A percentile compares a stretch with the other conserved stretches of the same genome.
phyloP scores from a whole-genome alignment of 2,113 vertebrate genomes.

The Probosciger aterrimus region DNA sequence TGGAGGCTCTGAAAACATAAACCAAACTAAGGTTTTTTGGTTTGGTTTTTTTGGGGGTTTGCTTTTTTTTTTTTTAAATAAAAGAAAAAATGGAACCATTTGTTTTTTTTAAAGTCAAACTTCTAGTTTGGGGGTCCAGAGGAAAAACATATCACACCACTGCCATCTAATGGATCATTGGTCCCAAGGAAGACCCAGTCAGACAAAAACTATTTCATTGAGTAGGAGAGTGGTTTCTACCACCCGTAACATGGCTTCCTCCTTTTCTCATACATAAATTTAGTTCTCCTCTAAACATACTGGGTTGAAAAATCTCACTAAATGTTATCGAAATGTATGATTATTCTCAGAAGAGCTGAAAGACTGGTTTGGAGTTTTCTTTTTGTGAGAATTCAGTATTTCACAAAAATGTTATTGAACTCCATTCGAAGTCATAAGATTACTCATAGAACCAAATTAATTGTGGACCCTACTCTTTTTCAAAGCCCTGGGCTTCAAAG shows the following conservation, averaged over 20 bases:
- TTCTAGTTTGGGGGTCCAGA: not conserved
- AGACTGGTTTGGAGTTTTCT: not conserved
- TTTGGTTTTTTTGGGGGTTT: not conserved
- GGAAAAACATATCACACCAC: conserved; percentile 35
- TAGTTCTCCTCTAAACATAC: not conserved
- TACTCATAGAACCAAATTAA: not conserved
- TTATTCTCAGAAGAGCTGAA: not conserved
- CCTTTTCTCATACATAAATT: not conserved
- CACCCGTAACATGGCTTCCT: not conserved
- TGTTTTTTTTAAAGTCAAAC: not conserved
- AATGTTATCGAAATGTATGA: not conserved
- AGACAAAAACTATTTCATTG: not conserved
- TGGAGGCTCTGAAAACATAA: not conserved
- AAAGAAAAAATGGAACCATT: not conserved
- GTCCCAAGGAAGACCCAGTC: not conserved
- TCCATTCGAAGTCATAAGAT: not conserved
- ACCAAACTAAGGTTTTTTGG: not conserved
- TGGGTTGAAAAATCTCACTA: not conserved
- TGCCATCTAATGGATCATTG: conserved; percentile 58
- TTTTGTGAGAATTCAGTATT: not conserved
- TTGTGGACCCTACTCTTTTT: not conserved
- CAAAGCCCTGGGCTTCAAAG: not conserved
- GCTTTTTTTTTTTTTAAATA: not conserved
- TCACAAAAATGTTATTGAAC: not conserved
- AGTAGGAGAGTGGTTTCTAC: not conserved